These are phyloP conservation scores for Actenoides lindsayi DNA, from an alignment of 2,113 vertebrate species.

Conservation along the genomic window DNA sequence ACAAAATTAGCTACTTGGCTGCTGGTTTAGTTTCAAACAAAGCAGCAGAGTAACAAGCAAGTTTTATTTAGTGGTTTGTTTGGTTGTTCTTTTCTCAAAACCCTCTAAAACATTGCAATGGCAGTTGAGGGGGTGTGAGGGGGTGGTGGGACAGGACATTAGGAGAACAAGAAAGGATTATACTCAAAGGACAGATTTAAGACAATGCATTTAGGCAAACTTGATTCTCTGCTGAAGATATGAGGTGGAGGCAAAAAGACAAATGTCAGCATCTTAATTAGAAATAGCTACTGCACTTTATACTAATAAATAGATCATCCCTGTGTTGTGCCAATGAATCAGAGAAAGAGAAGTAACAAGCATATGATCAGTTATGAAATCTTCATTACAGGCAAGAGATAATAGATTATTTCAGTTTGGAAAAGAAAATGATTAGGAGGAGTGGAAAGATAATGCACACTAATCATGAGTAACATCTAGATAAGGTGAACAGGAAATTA, in stretches of 20 bases:
- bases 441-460: neutral
- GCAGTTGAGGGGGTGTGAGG: neutral
- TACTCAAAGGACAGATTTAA: neutral
- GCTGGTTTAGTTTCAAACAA: neutral
- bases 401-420: neutral
- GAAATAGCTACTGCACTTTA: neutral
- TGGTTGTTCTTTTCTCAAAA: neutral
- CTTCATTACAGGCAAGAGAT: neutral
- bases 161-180: neutral
- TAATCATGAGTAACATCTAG: slow-evolving; percentile 34
- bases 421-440: slow-evolving; percentile 10
- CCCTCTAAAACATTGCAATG: neutral
- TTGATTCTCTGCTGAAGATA: neutral
- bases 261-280: neutral
- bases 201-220: neutral
- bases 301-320: neutral
- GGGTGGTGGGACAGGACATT: neutral
- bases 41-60: neutral
- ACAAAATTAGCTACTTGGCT: neutral
- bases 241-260: neutral
- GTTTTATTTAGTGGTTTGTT: neutral
- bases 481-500: slow-evolving; percentile 24
- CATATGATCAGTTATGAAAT: neutral
- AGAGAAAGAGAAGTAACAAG: neutral
- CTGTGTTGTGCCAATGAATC: neutral